Conservation (phyloP, 2,888 invertebrate genomes). For the Cephus pygmeus region DNA sequence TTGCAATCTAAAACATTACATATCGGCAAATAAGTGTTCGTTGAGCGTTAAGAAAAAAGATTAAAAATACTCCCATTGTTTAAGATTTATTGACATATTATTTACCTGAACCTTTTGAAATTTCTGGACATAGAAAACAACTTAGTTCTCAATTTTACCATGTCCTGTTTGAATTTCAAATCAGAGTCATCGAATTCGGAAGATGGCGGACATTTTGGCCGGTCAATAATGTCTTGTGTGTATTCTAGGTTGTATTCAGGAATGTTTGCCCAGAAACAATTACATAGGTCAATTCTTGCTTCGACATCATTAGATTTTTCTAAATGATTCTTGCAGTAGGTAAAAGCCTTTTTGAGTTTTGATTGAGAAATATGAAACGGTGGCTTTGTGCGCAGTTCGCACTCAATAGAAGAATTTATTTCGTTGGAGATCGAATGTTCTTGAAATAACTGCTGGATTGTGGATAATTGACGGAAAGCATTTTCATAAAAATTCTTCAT, state of each 20-base stretch:
- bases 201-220: constrained; percentile 17
- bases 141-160: constrained; percentile 33
- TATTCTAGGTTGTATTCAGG: constrained; percentile 22
- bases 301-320: neutral
- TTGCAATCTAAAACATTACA: neutral
- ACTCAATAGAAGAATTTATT: neutral
- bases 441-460: neutral
- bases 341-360: constrained; percentile 14
- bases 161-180: constrained; percentile 41
- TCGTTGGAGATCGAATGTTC: neutral
- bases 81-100: neutral
- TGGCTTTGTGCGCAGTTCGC: constrained; percentile 3
- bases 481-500: neutral
- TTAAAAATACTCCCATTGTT: neutral
- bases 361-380: constrained; percentile 11
- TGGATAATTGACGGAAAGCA: neutral
- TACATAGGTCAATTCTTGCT: constrained; percentile 12
- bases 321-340: neutral
- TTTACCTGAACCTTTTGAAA: constrained; percentile 11
- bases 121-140: constrained; percentile 26
- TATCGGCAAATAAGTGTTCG: neutral
- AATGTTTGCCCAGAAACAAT: constrained; percentile 34
- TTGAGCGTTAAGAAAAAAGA: neutral
- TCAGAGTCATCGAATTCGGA: constrained; percentile 39
- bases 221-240: constrained; percentile 25